Conservation (phyloP, 2,113 vertebrate genomes). For the Eidolon helvum region DNA sequence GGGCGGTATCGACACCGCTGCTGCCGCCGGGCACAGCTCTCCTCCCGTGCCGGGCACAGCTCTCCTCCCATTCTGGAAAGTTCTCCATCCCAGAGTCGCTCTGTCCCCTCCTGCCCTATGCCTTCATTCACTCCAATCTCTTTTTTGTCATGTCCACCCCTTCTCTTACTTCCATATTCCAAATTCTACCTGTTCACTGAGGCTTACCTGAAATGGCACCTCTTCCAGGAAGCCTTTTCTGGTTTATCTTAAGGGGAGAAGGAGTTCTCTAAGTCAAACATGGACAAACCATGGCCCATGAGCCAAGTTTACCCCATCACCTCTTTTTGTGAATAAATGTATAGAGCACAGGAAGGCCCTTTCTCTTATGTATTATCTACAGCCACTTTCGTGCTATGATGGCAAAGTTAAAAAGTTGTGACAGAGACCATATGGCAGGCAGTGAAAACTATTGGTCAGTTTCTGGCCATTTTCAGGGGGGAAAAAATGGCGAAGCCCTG, state of each 20-base stretch:
- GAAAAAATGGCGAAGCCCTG: background rate
- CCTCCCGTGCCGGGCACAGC: fast-evolving
- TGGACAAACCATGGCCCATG: fast-evolving
- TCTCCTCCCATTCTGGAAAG: fast-evolving
- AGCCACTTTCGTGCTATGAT: fast-evolving
- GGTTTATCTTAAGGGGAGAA: background rate
- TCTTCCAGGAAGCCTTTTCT: background rate
- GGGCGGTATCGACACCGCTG: fast-evolving
- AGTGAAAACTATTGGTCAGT: background rate
- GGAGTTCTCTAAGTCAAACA: background rate
- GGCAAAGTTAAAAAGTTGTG: no score
- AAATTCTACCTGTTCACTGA: background rate
- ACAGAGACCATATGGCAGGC: background rate
- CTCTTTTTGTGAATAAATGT: background rate
- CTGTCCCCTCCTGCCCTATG: fast-evolving
- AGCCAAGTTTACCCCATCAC: background rate
- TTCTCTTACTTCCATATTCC: background rate
- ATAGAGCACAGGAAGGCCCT: background rate
- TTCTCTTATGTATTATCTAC: no score
- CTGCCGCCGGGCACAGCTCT: fast-evolving
- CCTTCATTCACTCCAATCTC: no score
- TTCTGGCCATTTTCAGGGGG: background rate
- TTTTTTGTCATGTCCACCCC: background rate
- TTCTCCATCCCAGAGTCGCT: background rate
- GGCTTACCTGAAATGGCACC: background rate